Evolutionary conservation across 1,140 invertebrate genomes (phyloP).

Genomic region (Scaptomyza hsui): DNA sequence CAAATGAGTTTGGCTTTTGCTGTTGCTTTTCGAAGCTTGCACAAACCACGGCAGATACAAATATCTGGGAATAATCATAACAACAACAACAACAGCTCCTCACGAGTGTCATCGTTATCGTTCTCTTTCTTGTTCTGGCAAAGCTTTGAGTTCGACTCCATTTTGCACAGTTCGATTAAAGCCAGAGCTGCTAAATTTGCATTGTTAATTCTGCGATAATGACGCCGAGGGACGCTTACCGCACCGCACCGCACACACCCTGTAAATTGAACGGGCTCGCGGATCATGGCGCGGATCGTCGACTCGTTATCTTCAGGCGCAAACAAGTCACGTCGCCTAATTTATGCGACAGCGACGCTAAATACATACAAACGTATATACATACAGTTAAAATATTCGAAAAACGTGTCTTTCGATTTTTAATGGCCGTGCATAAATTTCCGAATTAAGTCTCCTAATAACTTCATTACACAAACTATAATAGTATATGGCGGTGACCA

Average conservation of each 20-base stretch:
- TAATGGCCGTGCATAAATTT: conserved; percentile 80
- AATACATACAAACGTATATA: conserved; percentile 7
- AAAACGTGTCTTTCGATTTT: conserved; percentile 82
- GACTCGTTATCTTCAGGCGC: conserved; percentile 69
- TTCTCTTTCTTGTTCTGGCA: not conserved
- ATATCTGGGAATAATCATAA: conserved; percentile 2
- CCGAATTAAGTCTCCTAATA: conserved; percentile 80
- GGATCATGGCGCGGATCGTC: conserved; percentile 1
- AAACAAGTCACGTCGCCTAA: conserved; percentile 80
- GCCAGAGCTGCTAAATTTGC: conserved; percentile 57
- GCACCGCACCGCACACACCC: conserved; percentile 11
- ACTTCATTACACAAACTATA: conserved; percentile 81
- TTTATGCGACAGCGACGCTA: conserved; percentile 72
- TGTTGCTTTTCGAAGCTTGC: conserved; percentile 53
- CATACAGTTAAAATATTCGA: conserved; percentile 70
- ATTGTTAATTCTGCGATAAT: conserved; percentile 76
- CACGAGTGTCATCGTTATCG: conserved; percentile 21
- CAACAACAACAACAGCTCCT: conserved; percentile 1
- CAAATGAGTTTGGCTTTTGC: conserved; percentile 30
- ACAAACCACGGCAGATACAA: conserved; percentile 58
- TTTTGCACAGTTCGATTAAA: conserved; percentile 72
- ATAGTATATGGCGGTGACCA: conserved; percentile 5
- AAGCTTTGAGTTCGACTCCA: conserved; percentile 49
- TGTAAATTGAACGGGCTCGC: conserved; percentile 24
- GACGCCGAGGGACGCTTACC: conserved; percentile 26